Evolutionary conservation across 1,140 invertebrate species (phyloP).

Genomic region (Lutraria rhynchaena): DNA sequence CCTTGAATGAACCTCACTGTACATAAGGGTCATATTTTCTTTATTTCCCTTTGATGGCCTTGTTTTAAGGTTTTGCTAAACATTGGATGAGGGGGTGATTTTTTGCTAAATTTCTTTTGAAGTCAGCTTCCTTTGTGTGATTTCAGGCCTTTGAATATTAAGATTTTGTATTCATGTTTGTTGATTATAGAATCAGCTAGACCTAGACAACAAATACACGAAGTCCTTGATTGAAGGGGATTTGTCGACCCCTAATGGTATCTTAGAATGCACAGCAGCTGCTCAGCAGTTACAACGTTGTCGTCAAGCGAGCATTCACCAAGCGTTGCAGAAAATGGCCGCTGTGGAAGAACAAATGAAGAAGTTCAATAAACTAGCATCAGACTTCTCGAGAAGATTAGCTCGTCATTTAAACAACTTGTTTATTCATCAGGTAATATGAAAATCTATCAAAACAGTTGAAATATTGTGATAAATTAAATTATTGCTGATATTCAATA

Average conservation of each 20-base stretch:
- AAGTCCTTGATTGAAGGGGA: conserved; percentile 89
- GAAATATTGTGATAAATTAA: no score
- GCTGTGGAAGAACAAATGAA: conserved; percentile 95
- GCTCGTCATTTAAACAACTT: conserved; percentile 95
- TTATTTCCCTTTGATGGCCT: no score
- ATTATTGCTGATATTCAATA: no score
- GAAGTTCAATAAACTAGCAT: conserved; percentile 91
- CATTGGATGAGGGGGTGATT: no score
- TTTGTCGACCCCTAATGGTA: conserved; percentile 88
- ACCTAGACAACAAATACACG: conserved; percentile 88
- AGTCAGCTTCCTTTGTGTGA: no score
- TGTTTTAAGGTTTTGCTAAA: no score
- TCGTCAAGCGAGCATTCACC: conserved; percentile 87
- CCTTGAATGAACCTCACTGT: no score
- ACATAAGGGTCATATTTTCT: no score
- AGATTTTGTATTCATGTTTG: no score
- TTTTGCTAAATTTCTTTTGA: no score
- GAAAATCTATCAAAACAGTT: neutral
- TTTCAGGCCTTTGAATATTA: no score
- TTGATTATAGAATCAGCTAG: conserved; percentile 86
- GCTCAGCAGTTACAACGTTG: conserved; percentile 91
- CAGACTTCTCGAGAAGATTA: conserved; percentile 92
- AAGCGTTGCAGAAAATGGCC: conserved; percentile 86
- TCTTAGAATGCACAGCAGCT: conserved; percentile 90
- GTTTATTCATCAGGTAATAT: conserved; percentile 92